Conservation (phyloP, 2,888 invertebrate genomes). For the Parnassius smintheus region DNA sequence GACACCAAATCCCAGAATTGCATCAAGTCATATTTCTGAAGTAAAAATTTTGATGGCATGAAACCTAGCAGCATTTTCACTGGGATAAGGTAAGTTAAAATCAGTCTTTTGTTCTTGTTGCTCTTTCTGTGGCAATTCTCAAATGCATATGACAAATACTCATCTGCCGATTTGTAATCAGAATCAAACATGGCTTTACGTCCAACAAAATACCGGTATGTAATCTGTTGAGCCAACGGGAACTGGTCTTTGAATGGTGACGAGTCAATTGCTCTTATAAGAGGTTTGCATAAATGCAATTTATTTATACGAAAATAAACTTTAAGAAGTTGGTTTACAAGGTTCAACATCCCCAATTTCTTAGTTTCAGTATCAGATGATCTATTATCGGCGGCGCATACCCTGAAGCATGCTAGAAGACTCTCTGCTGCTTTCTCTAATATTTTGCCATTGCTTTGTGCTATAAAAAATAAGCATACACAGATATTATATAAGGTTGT, state of each 20-base stretch:
- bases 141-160: constrained; percentile 95
- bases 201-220: constrained; percentile 98
- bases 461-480: constrained; percentile 45
- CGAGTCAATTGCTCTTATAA: constrained; percentile 97
- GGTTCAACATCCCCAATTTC: constrained; percentile 95
- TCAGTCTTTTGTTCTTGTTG: constrained; percentile 93
- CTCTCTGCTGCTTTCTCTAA: constrained; percentile 96
- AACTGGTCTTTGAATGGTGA: constrained; percentile 94
- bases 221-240: constrained; percentile 95
- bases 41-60: constrained; percentile 91
- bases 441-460: constrained; percentile 83
- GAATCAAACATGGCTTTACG: constrained; percentile 99
- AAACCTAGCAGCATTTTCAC: constrained; percentile 98
- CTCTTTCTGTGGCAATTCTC: constrained; percentile 91
- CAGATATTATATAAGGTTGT: too few relatives aligned
- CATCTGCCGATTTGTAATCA: constrained; percentile 95
- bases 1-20: constrained; percentile 95
- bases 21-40: constrained; percentile 93
- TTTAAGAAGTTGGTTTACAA: constrained; percentile 98
- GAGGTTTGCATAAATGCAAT: constrained; percentile 93
- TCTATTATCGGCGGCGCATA: constrained; percentile 96
- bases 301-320: constrained; percentile 95
- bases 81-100: constrained; percentile 96
- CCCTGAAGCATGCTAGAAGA: constrained; percentile 95
- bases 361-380: constrained; percentile 95